These are phyloP conservation scores for Drosophila persimilis DNA, from an alignment of 1,140 invertebrate species.

Conservation along the genomic window DNA sequence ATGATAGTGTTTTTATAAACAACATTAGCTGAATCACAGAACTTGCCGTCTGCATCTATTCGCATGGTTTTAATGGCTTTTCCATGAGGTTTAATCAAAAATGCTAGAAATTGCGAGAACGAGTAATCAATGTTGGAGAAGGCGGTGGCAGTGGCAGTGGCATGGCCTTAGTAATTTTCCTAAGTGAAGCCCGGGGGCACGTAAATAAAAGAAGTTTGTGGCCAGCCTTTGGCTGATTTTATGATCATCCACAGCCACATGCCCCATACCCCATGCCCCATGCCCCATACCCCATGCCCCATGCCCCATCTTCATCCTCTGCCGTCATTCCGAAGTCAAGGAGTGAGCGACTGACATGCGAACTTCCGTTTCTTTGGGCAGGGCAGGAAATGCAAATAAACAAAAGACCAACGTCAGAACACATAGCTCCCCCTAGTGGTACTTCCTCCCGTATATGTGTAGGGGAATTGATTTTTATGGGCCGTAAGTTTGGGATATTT, in stretches of 20 bases:
- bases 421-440: conserved; percentile 15
- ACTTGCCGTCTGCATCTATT: background rate
- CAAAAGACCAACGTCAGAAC: conserved; percentile 49
- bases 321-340: background rate
- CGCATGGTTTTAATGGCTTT: conserved; percentile 14
- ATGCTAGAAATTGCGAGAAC: conserved; percentile 10
- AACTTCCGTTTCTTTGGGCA: conserved; percentile 58
- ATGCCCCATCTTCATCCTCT: background rate
- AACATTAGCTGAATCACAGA: conserved; percentile 4
- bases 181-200: conserved; percentile 35
- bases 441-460: conserved; percentile 8
- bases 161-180: conserved; percentile 26
- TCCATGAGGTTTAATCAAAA: conserved; percentile 33
- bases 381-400: conserved; percentile 78
- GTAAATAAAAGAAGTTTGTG: conserved; percentile 51
- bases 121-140: conserved; percentile 9
- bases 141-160: conserved; percentile 11
- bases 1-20: conserved; percentile 1
- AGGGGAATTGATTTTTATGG: conserved; percentile 78
- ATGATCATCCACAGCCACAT: conserved; percentile 32
- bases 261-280: too few species aligned
- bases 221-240: conserved; percentile 55
- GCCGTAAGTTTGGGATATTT: conserved; percentile 78
- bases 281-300: background rate
- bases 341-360: conserved; percentile 59